These are phyloP conservation scores for Coregonus sp. DNA, from an alignment of 2,797 vertebrate genomes.

Conservation along the genomic window DNA sequence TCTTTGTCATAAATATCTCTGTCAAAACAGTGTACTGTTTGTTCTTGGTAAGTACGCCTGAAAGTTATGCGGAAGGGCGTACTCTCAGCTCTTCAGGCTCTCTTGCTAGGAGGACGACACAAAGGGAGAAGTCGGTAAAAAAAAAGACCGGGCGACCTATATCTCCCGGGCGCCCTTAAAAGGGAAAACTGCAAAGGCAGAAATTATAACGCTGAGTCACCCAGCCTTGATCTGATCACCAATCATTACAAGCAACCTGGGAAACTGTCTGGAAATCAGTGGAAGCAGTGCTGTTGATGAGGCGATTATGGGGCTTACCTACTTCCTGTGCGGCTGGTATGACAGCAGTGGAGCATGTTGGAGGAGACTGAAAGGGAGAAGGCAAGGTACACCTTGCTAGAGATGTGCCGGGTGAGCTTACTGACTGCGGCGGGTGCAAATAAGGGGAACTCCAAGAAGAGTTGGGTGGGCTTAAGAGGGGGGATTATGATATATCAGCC, in stretches of 20 bases:
- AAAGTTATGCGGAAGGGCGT: slow-evolving; percentile 12
- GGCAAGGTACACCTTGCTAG: slow-evolving; percentile 66
- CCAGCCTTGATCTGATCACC: slow-evolving; percentile 73
- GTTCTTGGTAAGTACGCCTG: slow-evolving; percentile 30
- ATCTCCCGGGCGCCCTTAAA: slow-evolving; percentile 53
- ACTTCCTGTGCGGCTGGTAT: slow-evolving; percentile 64
- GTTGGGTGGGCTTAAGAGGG: slow-evolving; percentile 51
- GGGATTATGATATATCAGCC: slow-evolving; percentile 60
- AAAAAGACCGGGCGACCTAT: slow-evolving; percentile 29
- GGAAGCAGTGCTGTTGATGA: slow-evolving; percentile 71
- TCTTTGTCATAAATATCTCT: slow-evolving; percentile 32
- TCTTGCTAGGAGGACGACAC: slow-evolving; percentile 16
- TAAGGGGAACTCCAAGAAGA: slow-evolving; percentile 52
- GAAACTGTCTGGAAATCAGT: slow-evolving; percentile 55
- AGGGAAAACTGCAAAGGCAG: slow-evolving; percentile 60
- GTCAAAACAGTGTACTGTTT: slow-evolving; percentile 12
- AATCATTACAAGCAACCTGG: slow-evolving; percentile 60
- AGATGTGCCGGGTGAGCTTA: slow-evolving; percentile 63
- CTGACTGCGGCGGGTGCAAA: slow-evolving; percentile 43
- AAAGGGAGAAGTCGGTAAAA: slow-evolving; percentile 41
- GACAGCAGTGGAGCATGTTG: slow-evolving; percentile 51
- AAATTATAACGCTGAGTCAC: slow-evolving; percentile 64
- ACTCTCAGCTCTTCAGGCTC: slow-evolving; percentile 7
- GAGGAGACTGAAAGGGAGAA: slow-evolving; percentile 56
- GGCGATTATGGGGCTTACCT: slow-evolving; percentile 74